phyloP scores from a whole-genome alignment of 2,888 invertebrate species.

The Agapetus fuscipes region DNA sequence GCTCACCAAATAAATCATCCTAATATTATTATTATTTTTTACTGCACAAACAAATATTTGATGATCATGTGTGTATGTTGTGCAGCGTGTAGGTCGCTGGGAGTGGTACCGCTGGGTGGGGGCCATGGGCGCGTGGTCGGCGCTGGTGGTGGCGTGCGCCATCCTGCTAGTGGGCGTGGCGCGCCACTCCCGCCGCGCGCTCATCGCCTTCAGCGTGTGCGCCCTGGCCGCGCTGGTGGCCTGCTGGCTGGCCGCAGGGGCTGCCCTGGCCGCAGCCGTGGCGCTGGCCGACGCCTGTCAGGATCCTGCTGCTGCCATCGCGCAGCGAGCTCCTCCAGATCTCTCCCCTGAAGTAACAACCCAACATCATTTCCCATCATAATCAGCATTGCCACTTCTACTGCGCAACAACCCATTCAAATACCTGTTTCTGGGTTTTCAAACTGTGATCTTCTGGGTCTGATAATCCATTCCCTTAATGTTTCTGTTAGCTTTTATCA shows the following conservation, averaged over 20 bases:
- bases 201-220: conserved; percentile 83
- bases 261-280: conserved; percentile 77
- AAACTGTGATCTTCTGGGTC: too few species aligned
- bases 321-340: conserved; percentile 49
- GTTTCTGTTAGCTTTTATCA: too few species aligned
- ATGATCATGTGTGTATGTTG: too few species aligned
- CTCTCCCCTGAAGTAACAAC: conserved; percentile 46
- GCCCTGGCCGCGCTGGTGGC: conserved; percentile 60
- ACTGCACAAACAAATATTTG: too few species aligned
- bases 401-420: too few species aligned
- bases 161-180: conserved; percentile 85
- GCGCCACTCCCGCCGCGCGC: conserved; percentile 77
- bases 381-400: too few species aligned
- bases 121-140: conserved; percentile 79
- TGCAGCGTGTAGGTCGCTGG: conserved; percentile 61
- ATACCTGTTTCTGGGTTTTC: too few species aligned
- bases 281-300: conserved; percentile 80
- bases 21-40: too few species aligned
- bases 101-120: conserved; percentile 78
- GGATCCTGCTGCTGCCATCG: conserved; percentile 73
- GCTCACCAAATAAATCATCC: too few species aligned
- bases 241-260: conserved; percentile 81
- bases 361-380: too few species aligned
- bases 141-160: conserved; percentile 78
- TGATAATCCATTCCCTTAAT: too few species aligned